Conservation (phyloP, 2,888 invertebrate genomes). For the Biston betularia region DNA sequence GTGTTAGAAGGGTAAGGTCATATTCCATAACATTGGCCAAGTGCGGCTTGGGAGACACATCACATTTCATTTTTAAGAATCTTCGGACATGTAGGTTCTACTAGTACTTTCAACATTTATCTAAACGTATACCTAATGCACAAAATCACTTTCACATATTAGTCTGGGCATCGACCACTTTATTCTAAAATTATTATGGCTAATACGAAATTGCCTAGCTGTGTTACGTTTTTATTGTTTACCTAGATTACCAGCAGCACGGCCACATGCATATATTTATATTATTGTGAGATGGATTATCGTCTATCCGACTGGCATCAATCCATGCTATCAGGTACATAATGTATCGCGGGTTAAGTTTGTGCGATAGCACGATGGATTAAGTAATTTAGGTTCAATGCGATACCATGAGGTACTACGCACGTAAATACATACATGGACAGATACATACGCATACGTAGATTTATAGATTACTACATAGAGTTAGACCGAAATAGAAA, state of each 20-base stretch:
- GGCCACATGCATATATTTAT: conserved; percentile 4
- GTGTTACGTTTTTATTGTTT: neutral
- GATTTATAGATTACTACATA: neutral
- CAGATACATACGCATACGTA: neutral
- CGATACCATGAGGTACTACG: neutral
- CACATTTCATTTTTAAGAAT: too few relatives aligned
- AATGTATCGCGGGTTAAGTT: conserved; percentile 43
- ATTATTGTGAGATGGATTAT: conserved; percentile 53
- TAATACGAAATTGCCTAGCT: too few relatives aligned
- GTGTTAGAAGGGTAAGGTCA: too few relatives aligned
- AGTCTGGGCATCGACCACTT: neutral
- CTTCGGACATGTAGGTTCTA: too few relatives aligned
- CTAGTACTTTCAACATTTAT: too few relatives aligned
- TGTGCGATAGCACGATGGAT: conserved; percentile 31
- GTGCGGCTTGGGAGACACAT: too few relatives aligned
- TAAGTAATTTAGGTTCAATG: conserved; percentile 23
- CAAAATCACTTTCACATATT: too few relatives aligned
- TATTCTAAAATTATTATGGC: neutral
- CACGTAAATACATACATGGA: neutral
- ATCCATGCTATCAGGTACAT: conserved; percentile 55
- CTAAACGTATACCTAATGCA: too few relatives aligned
- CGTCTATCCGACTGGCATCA: conserved; percentile 54
- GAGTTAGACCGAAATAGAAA: too few relatives aligned
- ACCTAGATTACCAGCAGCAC: neutral
- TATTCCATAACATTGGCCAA: too few relatives aligned